Evolutionary conservation across 2,888 invertebrate genomes (phyloP), one percentile per base, ranked within the genome.

Genomic region (Automeris io): DNA sequence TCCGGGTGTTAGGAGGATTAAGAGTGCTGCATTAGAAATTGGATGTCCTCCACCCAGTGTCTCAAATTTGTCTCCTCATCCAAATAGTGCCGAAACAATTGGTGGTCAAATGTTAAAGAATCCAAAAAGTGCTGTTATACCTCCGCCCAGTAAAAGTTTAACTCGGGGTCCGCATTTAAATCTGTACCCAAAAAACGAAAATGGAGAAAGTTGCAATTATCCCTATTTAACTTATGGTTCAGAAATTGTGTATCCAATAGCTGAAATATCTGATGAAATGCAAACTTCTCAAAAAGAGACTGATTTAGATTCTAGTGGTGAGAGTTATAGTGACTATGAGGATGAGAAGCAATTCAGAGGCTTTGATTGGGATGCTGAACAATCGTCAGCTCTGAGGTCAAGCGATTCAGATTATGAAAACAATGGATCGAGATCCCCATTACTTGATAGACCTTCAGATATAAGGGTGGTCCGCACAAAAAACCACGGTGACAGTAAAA

Each of bases 241-340:
- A 1, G 93, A 93, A 71, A 92, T 93, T 41, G 90, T 93, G 1
- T 94, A 95, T 70, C 94, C 95, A 2, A 95, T 95, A 52, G 94
- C 93, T 1, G 95, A 95, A 76, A 94, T 94, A 65, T 91, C 92
- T 0, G 95, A 94, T 59, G 94, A 95, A 70, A 92, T 91, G 81
- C 90, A 90, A 63, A 90, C 90, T 6, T 90, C 90, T 1, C 90
- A 91, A 51, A 90, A 90, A 29, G 90, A 90, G 57, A 90, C 90
- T 0, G 90, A 90, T 57, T 57, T 90, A 43, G 88, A 88, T 50
- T 90, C 90, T 0, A 86, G 88, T 32, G 89, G 88, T 13, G 88
- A 88, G 50, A 90, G 90, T 43, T 90, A 90, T 51, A 89, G 89
- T 42, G 90, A 90, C 60, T 89, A 88, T 51, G 90, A 91, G 45